Percentiles rank a stretch among this genome's conserved stretches.
phyloP scores from a whole-genome alignment of 2,113 vertebrate genomes.

The Callithrix jacchus region DNA sequence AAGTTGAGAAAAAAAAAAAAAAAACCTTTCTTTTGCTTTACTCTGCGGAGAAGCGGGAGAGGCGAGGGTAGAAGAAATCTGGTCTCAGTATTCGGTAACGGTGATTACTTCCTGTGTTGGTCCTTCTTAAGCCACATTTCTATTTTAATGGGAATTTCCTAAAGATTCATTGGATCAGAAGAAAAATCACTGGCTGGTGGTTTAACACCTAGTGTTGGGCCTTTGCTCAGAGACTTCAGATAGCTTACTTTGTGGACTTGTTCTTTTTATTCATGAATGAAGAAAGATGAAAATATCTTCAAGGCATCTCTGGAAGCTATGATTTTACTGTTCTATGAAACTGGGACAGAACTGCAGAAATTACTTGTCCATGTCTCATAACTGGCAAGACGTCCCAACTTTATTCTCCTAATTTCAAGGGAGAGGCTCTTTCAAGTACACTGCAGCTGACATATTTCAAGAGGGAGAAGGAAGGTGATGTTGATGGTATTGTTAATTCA shows the following conservation, averaged over 20 bases:
- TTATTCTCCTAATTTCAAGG: background rate
- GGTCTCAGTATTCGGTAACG: background rate
- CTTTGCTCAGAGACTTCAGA: background rate
- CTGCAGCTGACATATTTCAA: background rate
- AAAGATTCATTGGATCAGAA: background rate
- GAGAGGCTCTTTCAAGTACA: background rate
- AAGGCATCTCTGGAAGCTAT: background rate
- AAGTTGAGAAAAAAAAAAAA: too few species aligned
- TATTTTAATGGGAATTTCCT: background rate
- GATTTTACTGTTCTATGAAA: background rate
- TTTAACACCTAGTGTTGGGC: background rate
- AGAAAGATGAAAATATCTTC: background rate
- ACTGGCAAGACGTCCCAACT: background rate
- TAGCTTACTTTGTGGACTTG: background rate
- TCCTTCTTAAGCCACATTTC: background rate
- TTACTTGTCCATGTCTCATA: background rate
- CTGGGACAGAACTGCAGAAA: background rate
- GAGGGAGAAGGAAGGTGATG: background rate
- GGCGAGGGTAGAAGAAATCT: background rate
- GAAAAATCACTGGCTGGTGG: background rate
- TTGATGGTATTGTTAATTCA: background rate
- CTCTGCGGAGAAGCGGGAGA: background rate
- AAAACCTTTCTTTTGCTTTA: background rate
- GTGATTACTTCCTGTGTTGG: background rate
- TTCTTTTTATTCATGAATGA: background rate